Evolutionary conservation across 2,888 invertebrate species (phyloP).

Genomic region (Drosophila pseudotalamancana): DNA sequence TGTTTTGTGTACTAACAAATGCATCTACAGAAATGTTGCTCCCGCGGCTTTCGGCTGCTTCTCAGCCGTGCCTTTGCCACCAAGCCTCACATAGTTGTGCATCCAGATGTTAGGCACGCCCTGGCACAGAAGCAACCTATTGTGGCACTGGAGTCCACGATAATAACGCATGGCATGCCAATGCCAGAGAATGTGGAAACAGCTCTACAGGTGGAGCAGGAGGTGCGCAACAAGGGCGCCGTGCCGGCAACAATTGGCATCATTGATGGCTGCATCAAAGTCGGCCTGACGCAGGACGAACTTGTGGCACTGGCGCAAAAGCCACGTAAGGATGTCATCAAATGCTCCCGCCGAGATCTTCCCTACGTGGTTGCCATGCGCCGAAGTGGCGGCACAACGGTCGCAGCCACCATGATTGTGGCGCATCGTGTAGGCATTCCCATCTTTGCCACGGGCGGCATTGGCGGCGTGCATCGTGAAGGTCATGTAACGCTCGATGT

Average conservation of each 20-base stretch:
- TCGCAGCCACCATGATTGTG: conserved; percentile 95
- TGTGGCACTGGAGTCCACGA: conserved; percentile 98
- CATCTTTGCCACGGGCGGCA: conserved; percentile 97
- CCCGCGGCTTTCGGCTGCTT: conserved; percentile 8
- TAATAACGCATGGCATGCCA: conserved; percentile 99
- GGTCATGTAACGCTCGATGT: conserved; percentile 95
- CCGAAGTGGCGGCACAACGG: conserved; percentile 96
- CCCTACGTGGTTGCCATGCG: conserved; percentile 89
- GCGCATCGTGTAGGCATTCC: conserved; percentile 93
- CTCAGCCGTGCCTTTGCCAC: conserved; percentile 12
- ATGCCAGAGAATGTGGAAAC: conserved; percentile 95
- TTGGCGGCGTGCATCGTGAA: conserved; percentile 95
- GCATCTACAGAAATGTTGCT: conserved; percentile 21
- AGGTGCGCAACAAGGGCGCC: conserved; percentile 91
- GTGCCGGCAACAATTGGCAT: conserved; percentile 97
- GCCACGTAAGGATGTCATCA: conserved; percentile 85
- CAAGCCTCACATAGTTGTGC: conserved; percentile 83
- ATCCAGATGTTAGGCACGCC: conserved; percentile 88
- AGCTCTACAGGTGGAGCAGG: conserved; percentile 90
- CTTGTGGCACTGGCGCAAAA: conserved; percentile 87
- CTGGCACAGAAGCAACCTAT: conserved; percentile 88
- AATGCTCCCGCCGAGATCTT: conserved; percentile 95
- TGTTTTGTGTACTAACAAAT: conserved; percentile 17
- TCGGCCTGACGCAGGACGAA: conserved; percentile 89
- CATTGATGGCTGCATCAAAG: conserved; percentile 91